Evolutionary conservation across 1,140 invertebrate genomes (phyloP).

Genomic region (Drosophila ficusphila): DNA sequence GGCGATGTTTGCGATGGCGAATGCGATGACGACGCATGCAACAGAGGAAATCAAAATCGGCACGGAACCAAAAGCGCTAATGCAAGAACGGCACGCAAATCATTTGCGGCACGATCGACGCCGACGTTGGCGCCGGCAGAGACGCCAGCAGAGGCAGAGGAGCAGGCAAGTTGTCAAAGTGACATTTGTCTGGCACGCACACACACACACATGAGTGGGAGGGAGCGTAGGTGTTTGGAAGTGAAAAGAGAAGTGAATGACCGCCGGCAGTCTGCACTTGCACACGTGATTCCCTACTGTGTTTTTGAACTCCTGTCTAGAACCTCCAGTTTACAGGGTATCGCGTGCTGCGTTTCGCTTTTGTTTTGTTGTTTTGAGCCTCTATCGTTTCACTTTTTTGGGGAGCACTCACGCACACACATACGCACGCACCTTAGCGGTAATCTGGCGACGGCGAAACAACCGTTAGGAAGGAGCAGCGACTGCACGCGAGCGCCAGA

Average conservation of each 20-base stretch:
- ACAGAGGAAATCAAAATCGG: slow-evolving; percentile 68
- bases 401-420: slow-evolving; percentile 7
- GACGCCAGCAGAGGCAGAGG: no score
- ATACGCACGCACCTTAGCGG: slow-evolving; percentile 46
- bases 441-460: slow-evolving; percentile 61
- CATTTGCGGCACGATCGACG: slow-evolving; percentile 55
- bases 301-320: background rate
- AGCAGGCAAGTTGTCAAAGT: slow-evolving; percentile 60
- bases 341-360: slow-evolving; percentile 40
- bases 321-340: slow-evolving; percentile 48
- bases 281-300: slow-evolving; percentile 41
- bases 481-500: slow-evolving; percentile 72
- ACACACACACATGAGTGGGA: slow-evolving; percentile 13
- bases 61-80: slow-evolving; percentile 58
- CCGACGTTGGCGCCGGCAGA: slow-evolving; percentile 10
- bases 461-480: slow-evolving; percentile 67
- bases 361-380: slow-evolving; percentile 12
- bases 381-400: slow-evolving; percentile 17
- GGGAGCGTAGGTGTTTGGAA: background rate
- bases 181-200: slow-evolving; percentile 52
- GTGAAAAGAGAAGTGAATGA: slow-evolving; percentile 42
- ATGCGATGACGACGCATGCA: slow-evolving; percentile 70
- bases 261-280: slow-evolving; percentile 59
- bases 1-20: slow-evolving; percentile 45
- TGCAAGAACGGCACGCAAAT: slow-evolving; percentile 77